A percentile compares a stretch with the other conserved stretches of the same genome.
phyloP scores from a whole-genome alignment of 37 sponge, comb jelly and placozoan species.

The Halichondria panicea region DNA sequence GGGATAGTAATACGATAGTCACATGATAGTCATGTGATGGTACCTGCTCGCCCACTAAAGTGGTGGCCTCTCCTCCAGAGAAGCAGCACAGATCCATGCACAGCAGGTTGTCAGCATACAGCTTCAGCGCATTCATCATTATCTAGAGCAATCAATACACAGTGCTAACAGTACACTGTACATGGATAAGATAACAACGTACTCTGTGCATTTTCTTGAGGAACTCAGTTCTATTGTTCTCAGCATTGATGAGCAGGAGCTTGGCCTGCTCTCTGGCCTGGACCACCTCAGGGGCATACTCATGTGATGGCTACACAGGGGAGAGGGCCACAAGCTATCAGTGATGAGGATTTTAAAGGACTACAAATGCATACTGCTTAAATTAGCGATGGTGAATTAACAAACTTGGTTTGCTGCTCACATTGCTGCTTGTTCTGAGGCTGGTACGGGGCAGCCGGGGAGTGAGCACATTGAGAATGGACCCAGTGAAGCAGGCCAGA shows the following conservation, averaged over 20 bases:
- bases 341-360: background rate
- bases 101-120: conserved; percentile 77
- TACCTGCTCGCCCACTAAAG: conserved; percentile 3
- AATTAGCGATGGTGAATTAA: background rate
- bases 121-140: conserved; percentile 41
- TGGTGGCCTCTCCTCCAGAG: conserved; percentile 39
- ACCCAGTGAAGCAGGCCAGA: conserved; percentile 51
- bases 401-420: background rate
- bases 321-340: background rate
- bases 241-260: conserved; percentile 31
- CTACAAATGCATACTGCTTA: background rate
- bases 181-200: background rate
- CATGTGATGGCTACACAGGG: background rate
- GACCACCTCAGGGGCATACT: conserved; percentile 53
- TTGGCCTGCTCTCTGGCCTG: conserved; percentile 32
- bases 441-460: conserved; percentile 2
- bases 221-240: conserved; percentile 35
- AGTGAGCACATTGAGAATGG: conserved; percentile 21
- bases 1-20: background rate
- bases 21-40: background rate
- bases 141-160: background rate
- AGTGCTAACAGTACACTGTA: background rate
- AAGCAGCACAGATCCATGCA: conserved; percentile 83
- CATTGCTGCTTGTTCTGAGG: background rate
- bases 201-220: conserved; percentile 63